These are phyloP conservation scores for Zoanthus sociatus DNA, from an alignment of 92 coral and sea anemone genomes.

Conservation along the genomic window DNA sequence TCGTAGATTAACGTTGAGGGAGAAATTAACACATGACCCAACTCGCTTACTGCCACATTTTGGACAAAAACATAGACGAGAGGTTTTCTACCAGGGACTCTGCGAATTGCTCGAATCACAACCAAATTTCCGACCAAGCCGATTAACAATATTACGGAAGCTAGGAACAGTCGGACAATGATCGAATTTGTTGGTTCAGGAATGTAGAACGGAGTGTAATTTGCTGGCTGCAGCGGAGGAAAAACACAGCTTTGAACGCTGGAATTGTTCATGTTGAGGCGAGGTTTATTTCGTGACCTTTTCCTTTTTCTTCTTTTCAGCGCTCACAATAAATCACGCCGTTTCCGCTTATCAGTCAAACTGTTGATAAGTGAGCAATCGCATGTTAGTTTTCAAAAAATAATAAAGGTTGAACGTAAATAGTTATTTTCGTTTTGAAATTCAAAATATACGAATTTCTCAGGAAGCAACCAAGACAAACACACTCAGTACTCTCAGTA, in stretches of 20 bases:
- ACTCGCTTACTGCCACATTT: conserved; percentile 21
- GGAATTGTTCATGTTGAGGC: conserved; percentile 8
- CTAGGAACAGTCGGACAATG: background rate
- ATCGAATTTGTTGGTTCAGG: conserved; percentile 13
- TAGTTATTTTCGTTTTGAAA: no score
- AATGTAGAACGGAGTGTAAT: background rate
- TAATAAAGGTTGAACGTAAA: no score
- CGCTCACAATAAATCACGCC: background rate
- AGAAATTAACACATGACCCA: conserved; percentile 14
- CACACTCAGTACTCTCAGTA: no score
- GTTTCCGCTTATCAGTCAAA: background rate
- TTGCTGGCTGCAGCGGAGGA: background rate
- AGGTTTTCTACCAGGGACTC: conserved; percentile 23
- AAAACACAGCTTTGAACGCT: background rate
- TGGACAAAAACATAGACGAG: conserved; percentile 19
- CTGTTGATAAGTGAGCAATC: background rate
- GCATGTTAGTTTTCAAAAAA: background rate
- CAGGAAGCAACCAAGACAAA: no score
- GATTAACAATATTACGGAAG: background rate
- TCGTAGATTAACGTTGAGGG: conserved; percentile 34
- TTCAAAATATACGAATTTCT: no score
- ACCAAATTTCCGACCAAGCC: conserved; percentile 30
- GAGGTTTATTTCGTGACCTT: background rate
- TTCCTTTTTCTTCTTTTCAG: background rate
- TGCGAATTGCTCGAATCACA: conserved; percentile 19